Evolutionary conservation across 2,113 vertebrate species (phyloP).

Genomic region (Silurus glanis): DNA sequence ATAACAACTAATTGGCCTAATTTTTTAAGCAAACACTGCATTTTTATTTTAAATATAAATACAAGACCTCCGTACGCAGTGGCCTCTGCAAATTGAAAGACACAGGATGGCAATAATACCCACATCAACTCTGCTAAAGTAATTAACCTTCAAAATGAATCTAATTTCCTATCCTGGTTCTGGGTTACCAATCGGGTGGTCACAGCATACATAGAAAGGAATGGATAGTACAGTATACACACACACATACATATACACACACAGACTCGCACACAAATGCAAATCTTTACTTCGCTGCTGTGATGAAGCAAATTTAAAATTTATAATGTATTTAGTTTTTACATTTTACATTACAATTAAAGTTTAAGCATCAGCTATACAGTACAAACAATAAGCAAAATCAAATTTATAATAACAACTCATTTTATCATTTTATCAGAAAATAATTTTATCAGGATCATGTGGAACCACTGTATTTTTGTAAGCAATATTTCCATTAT

Average conservation of each 20-base stretch:
- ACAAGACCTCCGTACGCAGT: constrained; percentile 45
- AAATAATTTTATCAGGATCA: no score
- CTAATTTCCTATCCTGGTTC: constrained; percentile 54
- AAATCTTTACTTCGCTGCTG: neutral
- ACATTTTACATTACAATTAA: neutral
- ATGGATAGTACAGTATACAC: neutral
- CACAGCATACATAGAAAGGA: constrained; percentile 21
- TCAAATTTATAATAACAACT: neutral
- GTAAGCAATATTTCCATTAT: constrained; percentile 12
- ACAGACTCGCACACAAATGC: no score
- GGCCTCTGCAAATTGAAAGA: constrained; percentile 28
- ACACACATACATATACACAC: no score
- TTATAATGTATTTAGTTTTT: neutral
- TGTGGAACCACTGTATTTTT: constrained; percentile 2
- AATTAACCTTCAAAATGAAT: constrained; percentile 55
- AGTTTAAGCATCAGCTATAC: neutral
- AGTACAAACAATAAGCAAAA: neutral
- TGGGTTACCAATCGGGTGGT: constrained; percentile 31
- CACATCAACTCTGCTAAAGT: constrained; percentile 51
- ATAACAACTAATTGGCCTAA: constrained; percentile 62
- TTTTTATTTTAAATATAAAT: constrained; percentile 54
- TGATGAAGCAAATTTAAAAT: neutral
- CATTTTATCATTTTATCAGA: neutral
- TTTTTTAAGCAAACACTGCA: constrained; percentile 63
- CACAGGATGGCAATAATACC: constrained; percentile 26